Conservation (phyloP, 2,113 vertebrate genomes). For the Argyrosomus japonicus region DNA sequence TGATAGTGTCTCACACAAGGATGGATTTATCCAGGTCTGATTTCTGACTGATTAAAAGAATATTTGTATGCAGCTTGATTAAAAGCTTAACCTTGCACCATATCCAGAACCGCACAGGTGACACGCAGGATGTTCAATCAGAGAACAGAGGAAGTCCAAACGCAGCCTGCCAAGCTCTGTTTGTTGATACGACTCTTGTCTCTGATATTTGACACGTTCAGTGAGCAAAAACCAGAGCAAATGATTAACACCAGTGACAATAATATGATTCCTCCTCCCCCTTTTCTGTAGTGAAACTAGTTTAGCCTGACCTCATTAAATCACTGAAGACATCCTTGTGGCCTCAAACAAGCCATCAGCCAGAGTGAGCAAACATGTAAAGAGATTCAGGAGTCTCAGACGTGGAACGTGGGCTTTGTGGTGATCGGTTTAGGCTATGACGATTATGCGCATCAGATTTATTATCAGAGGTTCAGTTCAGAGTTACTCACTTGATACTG, state of each 20-base stretch:
- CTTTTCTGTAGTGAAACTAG: constrained; percentile 68
- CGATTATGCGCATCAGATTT: neutral
- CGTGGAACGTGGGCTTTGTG: neutral
- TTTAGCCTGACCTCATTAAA: constrained; percentile 78
- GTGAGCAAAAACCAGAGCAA: constrained; percentile 38
- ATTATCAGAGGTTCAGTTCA: neutral
- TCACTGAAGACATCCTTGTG: constrained; percentile 64
- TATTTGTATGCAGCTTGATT: neutral
- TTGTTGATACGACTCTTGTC: constrained; percentile 2
- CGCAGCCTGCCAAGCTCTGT: neutral
- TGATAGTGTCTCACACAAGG: neutral
- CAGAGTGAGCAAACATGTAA: constrained; percentile 47
- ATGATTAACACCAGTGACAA: constrained; percentile 54
- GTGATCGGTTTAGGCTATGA: neutral
- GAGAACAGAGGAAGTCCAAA: constrained; percentile 24
- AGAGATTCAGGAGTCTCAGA: neutral
- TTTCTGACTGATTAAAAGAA: neutral
- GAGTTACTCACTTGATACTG: neutral
- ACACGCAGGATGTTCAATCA: constrained; percentile 9
- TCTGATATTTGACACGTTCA: neutral
- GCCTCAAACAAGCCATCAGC: constrained; percentile 66
- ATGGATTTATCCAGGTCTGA: neutral
- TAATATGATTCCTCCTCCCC: constrained; percentile 49
- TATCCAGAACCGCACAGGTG: neutral
- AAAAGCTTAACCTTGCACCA: neutral